Evolutionary conservation across 2,797 vertebrate genomes (phyloP).

Genomic region (Rhynchonycteris naso): DNA sequence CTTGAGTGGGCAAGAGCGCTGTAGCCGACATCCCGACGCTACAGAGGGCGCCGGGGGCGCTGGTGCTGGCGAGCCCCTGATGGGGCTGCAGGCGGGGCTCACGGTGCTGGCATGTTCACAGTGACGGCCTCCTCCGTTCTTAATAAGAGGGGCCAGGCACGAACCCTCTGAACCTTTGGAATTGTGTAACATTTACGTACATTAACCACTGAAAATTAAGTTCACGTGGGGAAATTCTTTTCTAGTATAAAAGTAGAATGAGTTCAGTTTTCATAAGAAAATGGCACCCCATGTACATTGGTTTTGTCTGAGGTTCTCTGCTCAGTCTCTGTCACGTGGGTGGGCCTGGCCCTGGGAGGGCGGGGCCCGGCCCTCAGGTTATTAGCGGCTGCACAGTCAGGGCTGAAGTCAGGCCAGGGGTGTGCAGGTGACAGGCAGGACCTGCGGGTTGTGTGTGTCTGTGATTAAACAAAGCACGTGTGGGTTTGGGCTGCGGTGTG

Average conservation of each 20-base stretch:
- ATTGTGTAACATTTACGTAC: background rate
- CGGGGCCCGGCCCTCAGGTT: background rate
- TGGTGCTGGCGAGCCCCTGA: accelerated
- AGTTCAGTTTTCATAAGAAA: background rate
- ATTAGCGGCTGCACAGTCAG: background rate
- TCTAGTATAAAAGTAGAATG: background rate
- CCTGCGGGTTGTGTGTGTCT: background rate
- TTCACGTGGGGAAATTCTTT: background rate
- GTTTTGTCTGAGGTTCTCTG: background rate
- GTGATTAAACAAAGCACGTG: background rate
- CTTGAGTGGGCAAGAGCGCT: background rate
- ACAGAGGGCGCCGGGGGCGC: background rate
- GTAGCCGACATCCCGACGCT: background rate
- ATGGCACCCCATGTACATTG: accelerated
- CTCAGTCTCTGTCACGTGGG: background rate
- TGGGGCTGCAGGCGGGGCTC: background rate
- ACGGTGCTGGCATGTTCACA: background rate
- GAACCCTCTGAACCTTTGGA: background rate
- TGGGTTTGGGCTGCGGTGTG: accelerated
- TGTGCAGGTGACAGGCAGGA: background rate
- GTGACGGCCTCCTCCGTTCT: no score
- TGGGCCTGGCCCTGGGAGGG: background rate
- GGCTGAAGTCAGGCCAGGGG: background rate
- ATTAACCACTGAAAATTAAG: background rate
- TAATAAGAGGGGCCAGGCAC: accelerated